These are phyloP conservation scores for Scaptodrosophila lebanonensis DNA, from an alignment of 1,140 invertebrate genomes.

Conservation along the genomic window DNA sequence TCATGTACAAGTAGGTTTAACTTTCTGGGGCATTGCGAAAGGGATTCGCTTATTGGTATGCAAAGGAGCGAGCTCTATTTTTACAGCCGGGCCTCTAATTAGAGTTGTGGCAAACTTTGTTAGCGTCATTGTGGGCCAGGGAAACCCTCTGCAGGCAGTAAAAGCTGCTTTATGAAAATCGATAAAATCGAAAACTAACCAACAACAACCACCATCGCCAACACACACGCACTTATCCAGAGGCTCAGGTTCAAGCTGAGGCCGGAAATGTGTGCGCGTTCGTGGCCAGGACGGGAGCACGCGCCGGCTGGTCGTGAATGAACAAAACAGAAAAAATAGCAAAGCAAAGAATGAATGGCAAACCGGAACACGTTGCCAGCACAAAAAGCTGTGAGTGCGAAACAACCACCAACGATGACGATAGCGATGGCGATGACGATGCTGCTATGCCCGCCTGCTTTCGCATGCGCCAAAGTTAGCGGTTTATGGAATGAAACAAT, in stretches of 20 bases:
- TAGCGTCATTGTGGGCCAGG: too few relatives aligned
- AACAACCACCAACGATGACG: conserved; percentile 46
- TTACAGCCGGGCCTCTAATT: conserved; percentile 45
- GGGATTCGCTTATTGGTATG: conserved; percentile 5
- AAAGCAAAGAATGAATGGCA: conserved; percentile 34
- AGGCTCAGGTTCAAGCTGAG: conserved; percentile 13
- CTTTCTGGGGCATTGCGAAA: too few relatives aligned
- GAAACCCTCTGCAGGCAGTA: too few relatives aligned
- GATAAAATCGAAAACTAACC: conserved; percentile 73
- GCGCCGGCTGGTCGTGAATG: conserved; percentile 26
- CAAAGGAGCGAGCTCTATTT: conserved; percentile 18
- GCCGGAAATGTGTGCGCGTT: conserved; percentile 60
- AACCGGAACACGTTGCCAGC: conserved; percentile 45
- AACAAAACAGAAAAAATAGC: conserved; percentile 13
- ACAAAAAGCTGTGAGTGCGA: conserved; percentile 46
- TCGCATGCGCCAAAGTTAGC: conserved; percentile 24
- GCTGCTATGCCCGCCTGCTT: too few relatives aligned
- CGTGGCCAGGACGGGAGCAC: conserved; percentile 38
- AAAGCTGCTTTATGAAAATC: conserved; percentile 69
- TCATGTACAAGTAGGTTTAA: too few relatives aligned
- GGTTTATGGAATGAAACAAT: conserved; percentile 61
- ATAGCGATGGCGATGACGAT: too few relatives aligned
- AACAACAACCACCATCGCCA: conserved; percentile 41
- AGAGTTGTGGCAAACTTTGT: conserved; percentile 45
- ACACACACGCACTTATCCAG: conserved; percentile 3